Percentiles rank a stretch among this genome's conserved stretches.
Conservation (phyloP, 2,888 invertebrate genomes). For the Noctua pronuba region DNA sequence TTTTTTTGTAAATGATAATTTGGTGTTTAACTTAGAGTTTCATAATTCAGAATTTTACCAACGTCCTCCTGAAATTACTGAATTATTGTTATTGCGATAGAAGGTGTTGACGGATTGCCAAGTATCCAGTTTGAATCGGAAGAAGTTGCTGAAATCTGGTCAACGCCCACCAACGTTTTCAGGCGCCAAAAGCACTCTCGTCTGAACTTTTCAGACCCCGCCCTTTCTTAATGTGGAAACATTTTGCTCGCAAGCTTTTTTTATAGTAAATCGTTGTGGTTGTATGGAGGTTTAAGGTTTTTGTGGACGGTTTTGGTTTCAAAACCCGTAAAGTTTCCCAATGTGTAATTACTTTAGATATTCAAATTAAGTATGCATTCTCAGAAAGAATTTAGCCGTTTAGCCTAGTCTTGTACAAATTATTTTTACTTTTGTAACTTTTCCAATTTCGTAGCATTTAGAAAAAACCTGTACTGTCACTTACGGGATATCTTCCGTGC, state of each 20-base stretch:
- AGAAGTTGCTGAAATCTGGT: slow-evolving; percentile 13
- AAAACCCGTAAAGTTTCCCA: background rate
- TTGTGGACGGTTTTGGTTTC: background rate
- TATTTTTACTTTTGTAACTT: background rate
- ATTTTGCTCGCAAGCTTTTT: background rate
- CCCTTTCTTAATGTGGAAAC: background rate
- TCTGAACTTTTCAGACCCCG: slow-evolving; percentile 29
- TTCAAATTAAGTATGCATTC: background rate
- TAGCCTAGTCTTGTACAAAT: background rate
- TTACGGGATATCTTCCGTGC: too few species aligned
- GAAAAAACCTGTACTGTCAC: too few species aligned
- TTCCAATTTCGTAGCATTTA: background rate
- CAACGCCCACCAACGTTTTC: slow-evolving; percentile 22
- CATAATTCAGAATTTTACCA: background rate
- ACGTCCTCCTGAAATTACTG: background rate
- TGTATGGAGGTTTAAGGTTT: background rate
- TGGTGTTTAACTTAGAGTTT: background rate
- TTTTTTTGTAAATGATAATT: too few species aligned
- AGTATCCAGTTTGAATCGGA: background rate
- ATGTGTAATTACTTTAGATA: background rate
- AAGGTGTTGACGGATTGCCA: slow-evolving; percentile 24
- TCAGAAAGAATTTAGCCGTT: background rate
- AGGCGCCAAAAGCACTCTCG: slow-evolving; percentile 40
- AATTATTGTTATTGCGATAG: background rate
- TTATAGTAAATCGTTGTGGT: background rate